Base-by-base conservation (phyloP, 2,113 vertebrate species). In the Panthera leo region DNA sequence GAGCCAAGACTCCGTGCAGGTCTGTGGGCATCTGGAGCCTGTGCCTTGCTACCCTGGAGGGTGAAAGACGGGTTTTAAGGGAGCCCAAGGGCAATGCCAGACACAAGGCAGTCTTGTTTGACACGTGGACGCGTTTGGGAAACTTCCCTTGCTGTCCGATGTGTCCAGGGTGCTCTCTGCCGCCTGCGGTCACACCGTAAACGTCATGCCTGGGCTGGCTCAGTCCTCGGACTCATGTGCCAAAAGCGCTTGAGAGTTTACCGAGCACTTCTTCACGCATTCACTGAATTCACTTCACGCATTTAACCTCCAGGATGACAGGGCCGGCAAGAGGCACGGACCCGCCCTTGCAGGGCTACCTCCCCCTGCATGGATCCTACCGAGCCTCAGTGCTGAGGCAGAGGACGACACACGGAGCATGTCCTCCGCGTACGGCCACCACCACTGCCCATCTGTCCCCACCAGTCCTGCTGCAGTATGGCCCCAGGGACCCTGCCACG, bases 291-390 rank as follows among this genome's bases (percentile, higher is more conserved):
- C 39, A 39, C 39, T 39, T 39, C 39, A 39, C 39, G 39, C 39
- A 39, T 76, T 91, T 9, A 45, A 63, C 63, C 78, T 68, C 21
- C 65, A 88, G 76, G 63, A 70, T 48, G 68, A 42, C 55, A n/a
- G 42, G 45, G 67, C 48, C 15, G 3, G 42, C 8, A 23, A 19
- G 34, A 31, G 29, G 45, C 16, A 9, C 0, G 0, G 76, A 13
- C 21, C 12, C 7, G 9, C 6, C 12, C 0, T 15, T 7, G n/a
- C 53, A 4, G 1, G 0, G 67, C 61, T 14, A 0, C 68, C 39
- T 8, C 31, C 25, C 78, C 48, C 11, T 0, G 45, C 7, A 2
- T 16, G 36, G 34, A 13, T 48, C 89, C 73, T 14, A 11, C 2
- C 45, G 39, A 68, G 21, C 18, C 63, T 58, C 68, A 16, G 1